Evolutionary conservation across 1,140 invertebrate genomes (phyloP), one percentile per base, ranked within the genome.

Genomic region (Chionoecetes opilio): DNA sequence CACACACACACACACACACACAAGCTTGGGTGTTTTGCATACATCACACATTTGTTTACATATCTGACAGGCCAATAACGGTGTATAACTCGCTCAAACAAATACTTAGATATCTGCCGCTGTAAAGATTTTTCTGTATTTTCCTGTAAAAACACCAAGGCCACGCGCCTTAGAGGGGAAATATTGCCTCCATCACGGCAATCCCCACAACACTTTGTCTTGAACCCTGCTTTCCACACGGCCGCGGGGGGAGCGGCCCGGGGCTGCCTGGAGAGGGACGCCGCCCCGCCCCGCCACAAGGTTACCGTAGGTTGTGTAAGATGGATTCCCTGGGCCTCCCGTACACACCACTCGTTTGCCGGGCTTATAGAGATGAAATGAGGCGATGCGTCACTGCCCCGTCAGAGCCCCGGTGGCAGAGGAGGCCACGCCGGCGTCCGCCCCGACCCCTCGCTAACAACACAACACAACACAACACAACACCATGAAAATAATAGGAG

Each of bases 181-280:
- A 75, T n/a, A 75, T 75, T 75, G 63, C 63, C 26, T 75, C 63
- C 63, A 75, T 75, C 63, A 26, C 63, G 63, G 63, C 63, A 75
- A 75, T 75, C 63, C 63, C 63, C 63, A 75, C 63, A 75, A 75
- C 63, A n/a, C 26, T 75, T 75, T 75, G n/a, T 75, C 63, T 75
- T 75, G 63, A 75, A 75, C 63, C 26, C 63, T 75, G 63, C 63
- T 75, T 75, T 26, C 63, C 63, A 21, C 21, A 26, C 63, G 1
- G 63, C 63, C 63, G 63, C 11, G 21, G 63, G n/a, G 63, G 63
- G 63, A 21, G 53, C 21, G 53, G 63, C 63, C 63, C 0, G 46
- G 46, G 21, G 21, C 63, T 3, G 63, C 11, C 63, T 6, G 21
- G 63, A 5, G 21, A 26, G 21, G 21, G 63, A 17, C 21, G 1